Evolutionary conservation across 2,113 vertebrate genomes (phyloP).

Genomic region (human (Homo sapiens)): GRCh38 chr17:1352501-1353000

Average conservation of each 20-base stretch:
- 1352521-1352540: neutral
- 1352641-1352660: too few species aligned
- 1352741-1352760: too few species aligned
- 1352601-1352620: neutral
- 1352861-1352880: neutral
- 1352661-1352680: too few species aligned
- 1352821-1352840: neutral
- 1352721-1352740: too few species aligned
- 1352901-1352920: neutral
- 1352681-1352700: too few species aligned
- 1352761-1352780: fast-evolving
- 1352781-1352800: too few species aligned
- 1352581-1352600: neutral
- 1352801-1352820: fast-evolving
- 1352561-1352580: neutral
- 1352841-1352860: neutral
- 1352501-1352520: neutral
- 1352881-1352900: neutral
- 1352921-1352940: neutral
- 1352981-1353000: neutral
- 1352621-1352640: too few species aligned
- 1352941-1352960: neutral
- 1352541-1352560: neutral
- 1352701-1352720: too few species aligned
- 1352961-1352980: neutral